phyloP scores from a whole-genome alignment of 2,888 invertebrate genomes.

The Euzophera pinguis region DNA sequence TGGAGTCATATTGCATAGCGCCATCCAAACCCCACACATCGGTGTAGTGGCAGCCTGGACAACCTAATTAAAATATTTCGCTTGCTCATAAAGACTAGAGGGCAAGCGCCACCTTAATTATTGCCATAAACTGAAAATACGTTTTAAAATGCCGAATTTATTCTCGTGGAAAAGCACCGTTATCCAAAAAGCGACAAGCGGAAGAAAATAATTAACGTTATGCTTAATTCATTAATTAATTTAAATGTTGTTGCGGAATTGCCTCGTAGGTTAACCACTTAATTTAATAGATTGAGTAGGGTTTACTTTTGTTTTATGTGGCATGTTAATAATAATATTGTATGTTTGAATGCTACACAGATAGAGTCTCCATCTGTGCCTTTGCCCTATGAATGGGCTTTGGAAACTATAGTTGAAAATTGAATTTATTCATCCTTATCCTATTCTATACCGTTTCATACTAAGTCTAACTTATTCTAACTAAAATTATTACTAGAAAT shows the following conservation, averaged over 20 bases:
- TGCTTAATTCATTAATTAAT: constrained; percentile 26
- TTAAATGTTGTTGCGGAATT: constrained; percentile 1
- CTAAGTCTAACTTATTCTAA: too few relatives aligned
- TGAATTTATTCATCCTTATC: too few relatives aligned
- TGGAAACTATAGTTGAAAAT: too few relatives aligned
- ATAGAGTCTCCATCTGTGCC: too few relatives aligned
- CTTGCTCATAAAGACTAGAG: constrained; percentile 45
- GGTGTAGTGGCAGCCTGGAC: constrained; percentile 35
- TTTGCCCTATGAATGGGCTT: too few relatives aligned
- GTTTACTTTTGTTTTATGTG: not conserved
- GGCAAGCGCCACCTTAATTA: constrained; percentile 22
- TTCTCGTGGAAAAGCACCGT: constrained; percentile 2
- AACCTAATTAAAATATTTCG: constrained; percentile 76
- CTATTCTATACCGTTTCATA: too few relatives aligned
- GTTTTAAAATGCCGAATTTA: constrained; percentile 9
- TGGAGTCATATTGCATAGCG: not conserved
- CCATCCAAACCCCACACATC: constrained; percentile 4
- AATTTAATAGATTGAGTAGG: not conserved
- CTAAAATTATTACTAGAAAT: too few relatives aligned
- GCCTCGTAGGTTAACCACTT: not conserved
- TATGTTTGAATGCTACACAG: not conserved
- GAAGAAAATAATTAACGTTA: constrained; percentile 50
- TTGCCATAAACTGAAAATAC: constrained; percentile 12
- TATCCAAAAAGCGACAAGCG: constrained; percentile 19
- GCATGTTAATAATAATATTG: not conserved